phyloP scores from a whole-genome alignment of 1,140 invertebrate genomes.

The Radopholus similis region DNA sequence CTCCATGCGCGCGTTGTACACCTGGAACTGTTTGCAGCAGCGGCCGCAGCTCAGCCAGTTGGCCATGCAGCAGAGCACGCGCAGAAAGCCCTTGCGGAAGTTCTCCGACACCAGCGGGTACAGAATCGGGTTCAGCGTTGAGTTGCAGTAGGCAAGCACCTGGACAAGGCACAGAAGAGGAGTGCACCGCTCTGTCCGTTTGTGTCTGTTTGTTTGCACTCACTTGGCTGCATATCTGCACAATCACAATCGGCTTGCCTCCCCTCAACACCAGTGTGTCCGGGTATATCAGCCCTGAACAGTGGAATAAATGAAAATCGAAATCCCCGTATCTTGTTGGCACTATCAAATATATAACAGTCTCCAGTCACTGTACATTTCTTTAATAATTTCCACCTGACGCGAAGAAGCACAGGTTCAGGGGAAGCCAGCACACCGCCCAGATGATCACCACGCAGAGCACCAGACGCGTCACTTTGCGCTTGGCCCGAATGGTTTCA shows the following conservation, averaged over 20 bases:
- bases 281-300: conserved; percentile 54
- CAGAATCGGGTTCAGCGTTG: conserved; percentile 89
- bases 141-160: conserved; percentile 88
- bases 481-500: conserved; percentile 76
- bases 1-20: conserved; percentile 34
- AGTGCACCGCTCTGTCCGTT: not conserved
- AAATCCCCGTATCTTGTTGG: not conserved
- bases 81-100: conserved; percentile 53
- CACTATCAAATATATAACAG: no score
- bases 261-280: conserved; percentile 52
- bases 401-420: conserved; percentile 69
- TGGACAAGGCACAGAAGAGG: conserved; percentile 65
- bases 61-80: conserved; percentile 22
- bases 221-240: conserved; percentile 57
- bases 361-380: no score
- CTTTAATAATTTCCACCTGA: conserved; percentile 35
- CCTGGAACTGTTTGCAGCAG: conserved; percentile 19
- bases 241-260: conserved; percentile 51
- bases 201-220: not conserved
- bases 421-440: conserved; percentile 89
- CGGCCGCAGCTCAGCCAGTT: conserved; percentile 30
- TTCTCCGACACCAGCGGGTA: conserved; percentile 69
- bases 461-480: conserved; percentile 85
- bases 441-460: conserved; percentile 88
- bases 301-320: not conserved